A percentile compares a stretch with the other conserved stretches of the same genome.
These are phyloP conservation scores for Nicator chloris DNA, from an alignment of 2,113 vertebrate species.

Conservation along the genomic window DNA sequence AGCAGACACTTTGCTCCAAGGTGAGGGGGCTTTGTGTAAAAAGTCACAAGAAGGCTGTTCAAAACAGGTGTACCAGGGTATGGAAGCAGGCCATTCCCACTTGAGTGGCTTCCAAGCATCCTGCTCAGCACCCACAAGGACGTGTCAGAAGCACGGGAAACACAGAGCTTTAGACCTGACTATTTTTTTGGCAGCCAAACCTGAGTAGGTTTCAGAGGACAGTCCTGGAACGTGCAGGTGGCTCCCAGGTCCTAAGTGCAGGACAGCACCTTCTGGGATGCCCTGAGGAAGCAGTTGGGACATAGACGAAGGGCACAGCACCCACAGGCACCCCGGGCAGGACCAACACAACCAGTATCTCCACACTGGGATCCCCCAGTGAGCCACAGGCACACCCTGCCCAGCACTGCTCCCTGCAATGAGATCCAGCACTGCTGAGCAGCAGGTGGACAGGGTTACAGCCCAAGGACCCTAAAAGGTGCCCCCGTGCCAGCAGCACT, in stretches of 20 bases:
- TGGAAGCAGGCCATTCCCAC: neutral
- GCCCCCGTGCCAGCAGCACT: neutral
- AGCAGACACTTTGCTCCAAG: neutral
- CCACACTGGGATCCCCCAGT: neutral
- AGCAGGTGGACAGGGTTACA: neutral
- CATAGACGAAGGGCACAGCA: neutral
- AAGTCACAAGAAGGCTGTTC: neutral
- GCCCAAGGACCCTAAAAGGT: neutral
- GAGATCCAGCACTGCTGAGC: neutral
- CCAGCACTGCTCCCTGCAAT: neutral
- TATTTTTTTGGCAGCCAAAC: neutral
- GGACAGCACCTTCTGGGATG: neutral
- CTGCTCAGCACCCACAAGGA: neutral
- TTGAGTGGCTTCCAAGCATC: neutral
- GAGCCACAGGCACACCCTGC: neutral
- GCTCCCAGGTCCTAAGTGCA: neutral
- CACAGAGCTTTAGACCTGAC: neutral
- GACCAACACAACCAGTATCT: neutral
- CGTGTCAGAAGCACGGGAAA: neutral
- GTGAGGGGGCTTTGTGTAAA: neutral
- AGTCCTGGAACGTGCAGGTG: neutral
- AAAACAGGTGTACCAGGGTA: neutral
- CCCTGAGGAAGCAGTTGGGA: neutral
- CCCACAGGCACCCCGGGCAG: rapidly evolving
- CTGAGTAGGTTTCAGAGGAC: neutral